Conservation (phyloP, 2,888 invertebrate species). For the Lasius fuliginosus region DNA sequence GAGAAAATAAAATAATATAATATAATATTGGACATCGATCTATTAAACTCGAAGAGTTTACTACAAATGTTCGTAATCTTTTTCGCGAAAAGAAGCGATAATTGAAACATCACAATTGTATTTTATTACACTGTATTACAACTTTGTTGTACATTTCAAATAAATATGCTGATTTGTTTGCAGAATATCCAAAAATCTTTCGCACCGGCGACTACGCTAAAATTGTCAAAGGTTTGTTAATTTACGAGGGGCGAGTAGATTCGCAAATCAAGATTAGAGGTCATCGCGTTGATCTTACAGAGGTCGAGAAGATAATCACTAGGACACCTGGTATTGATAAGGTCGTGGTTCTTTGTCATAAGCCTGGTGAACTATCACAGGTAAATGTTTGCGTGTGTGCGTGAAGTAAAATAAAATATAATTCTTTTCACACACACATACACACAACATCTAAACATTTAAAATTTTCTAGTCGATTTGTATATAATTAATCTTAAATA, state of each 20-base stretch:
- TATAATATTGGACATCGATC: constrained; percentile 10
- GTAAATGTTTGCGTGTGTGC: constrained; percentile 75
- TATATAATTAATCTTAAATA: neutral
- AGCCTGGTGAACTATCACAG: constrained; percentile 89
- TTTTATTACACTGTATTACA: neutral
- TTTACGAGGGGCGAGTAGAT: constrained; percentile 95
- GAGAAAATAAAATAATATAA: constrained; percentile 57
- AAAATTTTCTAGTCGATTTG: neutral
- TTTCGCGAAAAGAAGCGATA: neutral
- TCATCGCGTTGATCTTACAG: constrained; percentile 94
- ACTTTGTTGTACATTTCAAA: neutral
- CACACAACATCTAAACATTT: neutral
- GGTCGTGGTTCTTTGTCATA: constrained; percentile 93
- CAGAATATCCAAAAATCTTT: constrained; percentile 91
- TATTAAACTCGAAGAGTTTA: constrained; percentile 14
- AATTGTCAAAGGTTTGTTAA: constrained; percentile 89
- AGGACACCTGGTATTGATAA: constrained; percentile 91
- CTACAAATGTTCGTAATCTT: neutral
- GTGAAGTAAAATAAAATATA: neutral
- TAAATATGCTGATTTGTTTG: neutral
- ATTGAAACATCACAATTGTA: neutral
- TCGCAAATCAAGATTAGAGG: constrained; percentile 95
- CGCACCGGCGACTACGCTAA: constrained; percentile 95
- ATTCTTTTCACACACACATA: too few species aligned
- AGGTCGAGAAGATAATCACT: constrained; percentile 92